These are phyloP conservation scores for Cylas formicarius DNA, from an alignment of 1,140 invertebrate genomes.

Conservation along the genomic window DNA sequence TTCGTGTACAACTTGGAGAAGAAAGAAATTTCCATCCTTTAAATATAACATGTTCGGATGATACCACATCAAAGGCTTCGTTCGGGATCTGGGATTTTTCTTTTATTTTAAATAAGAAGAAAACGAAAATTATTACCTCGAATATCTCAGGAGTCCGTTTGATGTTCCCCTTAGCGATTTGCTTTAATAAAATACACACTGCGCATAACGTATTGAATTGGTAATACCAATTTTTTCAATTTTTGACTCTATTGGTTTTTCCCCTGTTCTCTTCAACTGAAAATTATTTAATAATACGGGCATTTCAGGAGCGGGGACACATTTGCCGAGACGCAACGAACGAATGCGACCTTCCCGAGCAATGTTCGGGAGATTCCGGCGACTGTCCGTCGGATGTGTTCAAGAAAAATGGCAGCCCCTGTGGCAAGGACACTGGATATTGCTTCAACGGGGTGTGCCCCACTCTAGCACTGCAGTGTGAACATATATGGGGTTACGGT, in stretches of 20 bases:
- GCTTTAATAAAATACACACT: too few relatives aligned
- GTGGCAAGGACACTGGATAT: conserved; percentile 52
- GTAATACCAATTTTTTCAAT: too few relatives aligned
- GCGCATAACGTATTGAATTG: too few relatives aligned
- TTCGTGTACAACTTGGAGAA: background rate
- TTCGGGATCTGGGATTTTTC: too few relatives aligned
- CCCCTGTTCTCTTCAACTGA: too few relatives aligned
- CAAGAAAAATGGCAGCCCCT: conserved; percentile 85
- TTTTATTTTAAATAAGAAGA: too few relatives aligned
- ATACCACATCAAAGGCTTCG: too few relatives aligned
- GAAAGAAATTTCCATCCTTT: conserved; percentile 2
- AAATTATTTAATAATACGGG: conserved; percentile 27
- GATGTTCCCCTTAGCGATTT: too few relatives aligned
- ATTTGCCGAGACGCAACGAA: conserved; percentile 77
- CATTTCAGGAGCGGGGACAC: conserved; percentile 65
- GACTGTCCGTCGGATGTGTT: conserved; percentile 82
- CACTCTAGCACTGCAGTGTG: conserved; percentile 78
- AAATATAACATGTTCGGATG: conserved; percentile 4
- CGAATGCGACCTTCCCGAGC: conserved; percentile 92
- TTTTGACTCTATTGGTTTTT: too few relatives aligned
- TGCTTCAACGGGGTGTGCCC: conserved; percentile 91
- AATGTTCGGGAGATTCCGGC: conserved; percentile 78
- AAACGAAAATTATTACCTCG: too few relatives aligned
- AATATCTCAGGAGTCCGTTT: too few relatives aligned
- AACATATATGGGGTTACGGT: conserved; percentile 80